These are phyloP conservation scores for Gnathonemus longibarbis DNA, from an alignment of 2,113 vertebrate species.

Conservation along the genomic window DNA sequence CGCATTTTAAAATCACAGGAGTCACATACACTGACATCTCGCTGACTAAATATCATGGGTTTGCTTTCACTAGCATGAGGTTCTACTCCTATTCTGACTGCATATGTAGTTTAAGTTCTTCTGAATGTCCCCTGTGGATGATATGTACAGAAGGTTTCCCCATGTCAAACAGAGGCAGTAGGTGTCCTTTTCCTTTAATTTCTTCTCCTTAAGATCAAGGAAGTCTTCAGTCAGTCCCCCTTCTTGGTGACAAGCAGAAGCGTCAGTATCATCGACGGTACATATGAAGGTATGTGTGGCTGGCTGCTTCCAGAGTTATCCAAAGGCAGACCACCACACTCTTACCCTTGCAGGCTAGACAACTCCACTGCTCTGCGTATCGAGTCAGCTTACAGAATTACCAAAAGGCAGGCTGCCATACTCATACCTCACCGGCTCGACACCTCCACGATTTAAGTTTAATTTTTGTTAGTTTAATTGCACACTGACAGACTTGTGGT, in stretches of 20 bases:
- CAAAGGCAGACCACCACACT: not conserved
- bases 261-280: slow-evolving; percentile 86
- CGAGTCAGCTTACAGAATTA: not conserved
- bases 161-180: not conserved
- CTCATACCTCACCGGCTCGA: not conserved
- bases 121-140: not conserved
- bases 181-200: not conserved
- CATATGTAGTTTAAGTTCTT: not conserved
- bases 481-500: not conserved
- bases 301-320: not conserved
- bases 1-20: not conserved
- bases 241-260: slow-evolving; percentile 81
- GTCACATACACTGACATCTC: not conserved
- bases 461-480: not conserved
- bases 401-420: not conserved
- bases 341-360: not conserved
- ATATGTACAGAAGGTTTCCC: not conserved
- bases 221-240: slow-evolving; percentile 82
- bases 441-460: not conserved
- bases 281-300: slow-evolving; percentile 74
- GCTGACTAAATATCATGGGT: not conserved
- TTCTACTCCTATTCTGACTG: not conserved
- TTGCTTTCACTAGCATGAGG: not conserved
- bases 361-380: not conserved
- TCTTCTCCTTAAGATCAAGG: slow-evolving; percentile 63